Conservation (phyloP, 2,888 invertebrate genomes). For the Platycheirus rosarum region DNA sequence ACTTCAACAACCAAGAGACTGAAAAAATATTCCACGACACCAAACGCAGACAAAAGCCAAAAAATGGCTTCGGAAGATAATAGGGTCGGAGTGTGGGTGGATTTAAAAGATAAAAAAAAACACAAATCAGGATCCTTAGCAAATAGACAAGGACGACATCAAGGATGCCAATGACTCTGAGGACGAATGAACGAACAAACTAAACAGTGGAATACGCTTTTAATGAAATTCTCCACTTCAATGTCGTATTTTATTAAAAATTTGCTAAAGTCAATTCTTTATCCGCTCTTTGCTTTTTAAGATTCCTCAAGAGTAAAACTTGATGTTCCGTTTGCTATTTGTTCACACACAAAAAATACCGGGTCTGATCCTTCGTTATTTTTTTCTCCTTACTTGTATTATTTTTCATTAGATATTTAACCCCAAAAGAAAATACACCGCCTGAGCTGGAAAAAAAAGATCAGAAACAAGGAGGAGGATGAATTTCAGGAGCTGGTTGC, state of each 20-base stretch:
- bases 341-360: slow-evolving; percentile 29
- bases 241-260: slow-evolving; percentile 78
- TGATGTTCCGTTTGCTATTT: slow-evolving; percentile 73
- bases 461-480: slow-evolving; percentile 1
- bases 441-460: background rate
- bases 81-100: slow-evolving; percentile 46
- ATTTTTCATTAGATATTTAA: slow-evolving; percentile 72
- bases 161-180: slow-evolving; percentile 54
- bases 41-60: slow-evolving; percentile 48
- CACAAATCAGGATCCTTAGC: slow-evolving; percentile 68
- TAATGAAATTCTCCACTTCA: slow-evolving; percentile 78
- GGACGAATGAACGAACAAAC: slow-evolving; percentile 69
- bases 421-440: slow-evolving; percentile 69
- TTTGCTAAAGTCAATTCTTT: slow-evolving; percentile 77
- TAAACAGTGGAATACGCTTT: slow-evolving; percentile 73
- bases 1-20: slow-evolving; percentile 14
- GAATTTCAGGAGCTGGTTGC: slow-evolving; percentile 14
- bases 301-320: slow-evolving; percentile 75
- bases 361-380: slow-evolving; percentile 53
- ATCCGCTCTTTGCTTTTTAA: slow-evolving; percentile 75
- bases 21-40: slow-evolving; percentile 41
- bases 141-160: slow-evolving; percentile 68
- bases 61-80: slow-evolving; percentile 51
- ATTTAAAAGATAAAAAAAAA: slow-evolving; percentile 37
- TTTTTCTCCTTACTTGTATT: slow-evolving; percentile 54